Conservation (phyloP, 2,888 invertebrate genomes). For the Sisyra terminalis region DNA sequence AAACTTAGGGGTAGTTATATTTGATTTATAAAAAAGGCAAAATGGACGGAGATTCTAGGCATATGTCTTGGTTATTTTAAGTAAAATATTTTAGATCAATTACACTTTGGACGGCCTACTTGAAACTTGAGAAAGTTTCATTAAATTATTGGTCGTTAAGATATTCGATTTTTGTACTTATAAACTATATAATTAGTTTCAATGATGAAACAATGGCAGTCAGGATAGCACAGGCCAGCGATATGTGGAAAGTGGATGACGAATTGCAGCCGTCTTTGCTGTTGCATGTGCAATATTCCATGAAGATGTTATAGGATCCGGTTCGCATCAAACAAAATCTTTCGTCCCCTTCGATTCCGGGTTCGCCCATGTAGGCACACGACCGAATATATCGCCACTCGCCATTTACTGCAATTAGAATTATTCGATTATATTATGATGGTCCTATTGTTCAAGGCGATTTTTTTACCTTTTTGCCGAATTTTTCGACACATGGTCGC, state of each 20-base stretch:
- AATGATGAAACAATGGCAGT: background rate
- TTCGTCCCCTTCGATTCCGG: constrained; percentile 79
- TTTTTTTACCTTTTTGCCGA: constrained; percentile 55
- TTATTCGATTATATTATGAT: background rate
- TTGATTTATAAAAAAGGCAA: too few relatives aligned
- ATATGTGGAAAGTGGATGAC: constrained; percentile 22
- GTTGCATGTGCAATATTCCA: constrained; percentile 86
- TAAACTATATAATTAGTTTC: too few relatives aligned
- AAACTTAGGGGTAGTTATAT: too few relatives aligned
- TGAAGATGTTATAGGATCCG: constrained; percentile 83
- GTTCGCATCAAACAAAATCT: constrained; percentile 80
- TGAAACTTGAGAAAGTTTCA: background rate
- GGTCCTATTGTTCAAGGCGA: constrained; percentile 1
- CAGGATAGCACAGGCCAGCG: constrained; percentile 8
- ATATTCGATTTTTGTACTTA: too few relatives aligned
- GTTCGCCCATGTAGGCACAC: constrained; percentile 82
- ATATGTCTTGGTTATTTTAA: too few relatives aligned
- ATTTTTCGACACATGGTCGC: constrained; percentile 86
- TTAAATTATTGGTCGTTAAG: too few relatives aligned
- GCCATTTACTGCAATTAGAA: constrained; percentile 47
- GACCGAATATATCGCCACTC: constrained; percentile 78
- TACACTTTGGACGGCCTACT: background rate
- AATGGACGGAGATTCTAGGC: too few relatives aligned
- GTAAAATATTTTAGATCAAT: background rate
- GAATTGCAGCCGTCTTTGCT: constrained; percentile 84